Evolutionary conservation across 1,140 invertebrate genomes (phyloP), one percentile per base, ranked within the genome.

Genomic region (Drosophila kepulauana): DNA sequence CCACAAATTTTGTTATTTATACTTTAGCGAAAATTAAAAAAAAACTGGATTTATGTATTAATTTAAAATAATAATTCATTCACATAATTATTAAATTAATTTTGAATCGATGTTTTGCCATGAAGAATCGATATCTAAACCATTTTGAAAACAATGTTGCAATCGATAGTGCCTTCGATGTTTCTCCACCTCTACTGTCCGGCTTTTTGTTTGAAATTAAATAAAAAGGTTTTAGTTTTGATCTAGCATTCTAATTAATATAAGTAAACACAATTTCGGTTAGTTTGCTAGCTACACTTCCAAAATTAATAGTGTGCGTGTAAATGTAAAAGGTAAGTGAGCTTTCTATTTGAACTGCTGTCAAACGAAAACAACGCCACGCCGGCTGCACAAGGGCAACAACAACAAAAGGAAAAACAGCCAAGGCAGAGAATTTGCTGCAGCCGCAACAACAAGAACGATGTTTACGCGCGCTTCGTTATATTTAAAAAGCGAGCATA

Each of bases 261-360:
- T 52, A 45, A 62, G 49, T 66, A 52, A 51, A 71, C 7, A 66
- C 16, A 62, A 69, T 72, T 74, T 86, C 67, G 70, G 69, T 86
- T 54, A 66, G 43, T 57, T 67, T 61, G 20, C 66, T 11, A 57
- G 35, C 43, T 13, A 78, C 16, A 62, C 25, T 45, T 13, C 72
- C 74, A 49, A 89, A 88, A 84, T 88, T 89, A 28, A 8, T 71
- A 77, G 68, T 82, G 76, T 71, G 64, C 61, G 74, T 82, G 73
- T 78, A 79, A 84, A 86, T 78, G 76, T 86, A 75, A 78, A 79
- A 78, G 77, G 84, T 87, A 49, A 87, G 84, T 78, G 20, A 28
- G 30, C 48, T 45, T 54, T 8, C 5, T 41, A 45, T 7, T 7
- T 16, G n/a, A 72, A 15, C 13, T 15, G 16, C 5, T 13, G 2